Evolutionary conservation across 2,888 invertebrate genomes (phyloP).

Genomic region (Spicauda simplicius): DNA sequence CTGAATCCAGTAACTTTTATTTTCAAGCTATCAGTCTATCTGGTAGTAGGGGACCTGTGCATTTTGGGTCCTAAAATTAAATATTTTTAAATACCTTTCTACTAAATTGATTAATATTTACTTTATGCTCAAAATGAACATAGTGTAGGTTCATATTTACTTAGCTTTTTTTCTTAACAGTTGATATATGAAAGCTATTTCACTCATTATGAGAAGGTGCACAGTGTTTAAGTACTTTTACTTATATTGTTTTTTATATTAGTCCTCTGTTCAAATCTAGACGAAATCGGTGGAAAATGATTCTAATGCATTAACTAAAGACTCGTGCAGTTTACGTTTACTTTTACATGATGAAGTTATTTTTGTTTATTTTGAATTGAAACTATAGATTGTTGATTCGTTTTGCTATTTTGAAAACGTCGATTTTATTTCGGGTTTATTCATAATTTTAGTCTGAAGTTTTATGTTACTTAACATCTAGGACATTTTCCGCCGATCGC

Average conservation of each 20-base stretch:
- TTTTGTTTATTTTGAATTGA: background rate
- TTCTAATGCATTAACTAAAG: background rate
- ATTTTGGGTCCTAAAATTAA: too few species aligned
- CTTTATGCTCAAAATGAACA: too few species aligned
- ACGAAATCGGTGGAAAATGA: background rate
- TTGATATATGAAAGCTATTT: conserved; percentile 17
- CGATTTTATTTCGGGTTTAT: background rate
- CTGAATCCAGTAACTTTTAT: too few species aligned
- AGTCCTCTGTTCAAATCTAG: conserved; percentile 2
- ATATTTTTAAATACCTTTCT: too few species aligned
- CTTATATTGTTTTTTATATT: conserved; percentile 9
- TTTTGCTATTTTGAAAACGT: background rate
- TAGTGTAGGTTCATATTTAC: background rate
- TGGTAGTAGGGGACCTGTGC: too few species aligned
- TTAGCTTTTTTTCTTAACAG: background rate
- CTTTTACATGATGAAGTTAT: background rate
- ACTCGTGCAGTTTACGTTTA: too few species aligned
- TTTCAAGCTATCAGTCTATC: too few species aligned
- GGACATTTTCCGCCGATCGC: background rate
- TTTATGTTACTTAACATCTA: background rate
- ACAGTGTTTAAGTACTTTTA: conserved; percentile 19
- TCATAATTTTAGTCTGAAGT: background rate
- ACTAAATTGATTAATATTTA: too few species aligned
- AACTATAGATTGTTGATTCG: background rate
- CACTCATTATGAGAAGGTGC: conserved; percentile 26